Conservation (phyloP, 2,888 invertebrate species). For the Phoenoteleia sp. region DNA sequence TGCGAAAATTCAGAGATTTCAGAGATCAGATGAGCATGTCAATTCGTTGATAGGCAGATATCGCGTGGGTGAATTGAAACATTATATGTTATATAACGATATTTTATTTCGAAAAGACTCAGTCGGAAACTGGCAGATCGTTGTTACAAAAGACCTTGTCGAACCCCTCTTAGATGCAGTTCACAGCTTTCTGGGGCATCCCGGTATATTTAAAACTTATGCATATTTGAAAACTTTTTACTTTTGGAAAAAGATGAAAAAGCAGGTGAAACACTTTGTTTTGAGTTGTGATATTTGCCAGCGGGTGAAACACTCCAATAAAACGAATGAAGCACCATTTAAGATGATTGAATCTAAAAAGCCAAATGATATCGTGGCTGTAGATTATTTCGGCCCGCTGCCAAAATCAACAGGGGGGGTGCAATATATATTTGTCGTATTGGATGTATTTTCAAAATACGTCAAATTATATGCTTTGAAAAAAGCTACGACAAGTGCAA, state of each 20-base stretch:
- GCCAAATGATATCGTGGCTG: slow-evolving; percentile 19
- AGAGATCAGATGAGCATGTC: neutral
- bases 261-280: slow-evolving; percentile 25
- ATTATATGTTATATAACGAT: neutral
- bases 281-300: slow-evolving; percentile 21
- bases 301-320: slow-evolving; percentile 19
- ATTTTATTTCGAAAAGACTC: slow-evolving; percentile 14
- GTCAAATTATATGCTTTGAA: slow-evolving; percentile 28
- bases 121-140: neutral
- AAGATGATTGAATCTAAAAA: slow-evolving; percentile 6
- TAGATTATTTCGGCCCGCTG: slow-evolving; percentile 41
- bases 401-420: slow-evolving; percentile 31
- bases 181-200: slow-evolving; percentile 31
- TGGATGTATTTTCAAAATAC: slow-evolving; percentile 38
- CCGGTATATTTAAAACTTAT: slow-evolving; percentile 30
- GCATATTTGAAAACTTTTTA: slow-evolving; percentile 26
- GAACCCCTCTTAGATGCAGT: neutral
- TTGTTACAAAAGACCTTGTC: neutral
- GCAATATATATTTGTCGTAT: slow-evolving; percentile 22
- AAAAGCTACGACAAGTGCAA: slow-evolving; percentile 14
- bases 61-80: neutral
- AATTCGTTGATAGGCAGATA: neutral
- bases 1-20: neutral
- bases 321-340: slow-evolving; percentile 5
- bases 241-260: slow-evolving; percentile 23